phyloP scores from a whole-genome alignment of 2,113 vertebrate genomes.

The Vicugna pacos region DNA sequence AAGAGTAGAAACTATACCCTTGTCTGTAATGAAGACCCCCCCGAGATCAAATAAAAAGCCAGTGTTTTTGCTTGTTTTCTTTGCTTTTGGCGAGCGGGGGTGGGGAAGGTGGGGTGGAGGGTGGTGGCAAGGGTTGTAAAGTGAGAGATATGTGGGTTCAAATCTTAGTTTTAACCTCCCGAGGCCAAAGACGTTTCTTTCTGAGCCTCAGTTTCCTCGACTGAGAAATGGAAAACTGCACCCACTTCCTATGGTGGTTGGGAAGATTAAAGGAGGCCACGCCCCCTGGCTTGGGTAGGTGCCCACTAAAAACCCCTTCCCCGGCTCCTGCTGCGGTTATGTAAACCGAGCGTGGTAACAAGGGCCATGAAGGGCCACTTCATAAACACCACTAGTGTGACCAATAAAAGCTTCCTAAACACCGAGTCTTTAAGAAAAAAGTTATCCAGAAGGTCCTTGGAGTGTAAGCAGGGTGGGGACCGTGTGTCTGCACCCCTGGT shows the following conservation, averaged over 20 bases:
- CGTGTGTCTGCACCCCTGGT: background rate
- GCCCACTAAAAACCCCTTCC: too few species aligned
- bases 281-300: rapidly evolving
- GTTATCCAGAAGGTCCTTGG: background rate
- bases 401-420: background rate
- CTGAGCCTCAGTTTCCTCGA: background rate
- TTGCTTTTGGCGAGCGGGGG: background rate
- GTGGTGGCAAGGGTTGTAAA: background rate
- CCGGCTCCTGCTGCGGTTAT: background rate
- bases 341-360: background rate
- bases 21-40: background rate
- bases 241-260: background rate
- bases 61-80: background rate
- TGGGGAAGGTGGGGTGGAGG: too few species aligned
- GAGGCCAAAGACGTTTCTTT: background rate
- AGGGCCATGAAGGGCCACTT: background rate
- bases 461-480: too few species aligned
- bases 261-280: background rate
- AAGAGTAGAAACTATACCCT: background rate
- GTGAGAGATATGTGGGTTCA: background rate
- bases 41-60: background rate
- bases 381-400: rapidly evolving
- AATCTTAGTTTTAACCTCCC: background rate
- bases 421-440: background rate
- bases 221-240: background rate